A percentile compares a stretch with the other conserved stretches of the same genome.
phyloP scores from a whole-genome alignment of 2,888 invertebrate genomes.

The Caenorhabditis macrosperma region DNA sequence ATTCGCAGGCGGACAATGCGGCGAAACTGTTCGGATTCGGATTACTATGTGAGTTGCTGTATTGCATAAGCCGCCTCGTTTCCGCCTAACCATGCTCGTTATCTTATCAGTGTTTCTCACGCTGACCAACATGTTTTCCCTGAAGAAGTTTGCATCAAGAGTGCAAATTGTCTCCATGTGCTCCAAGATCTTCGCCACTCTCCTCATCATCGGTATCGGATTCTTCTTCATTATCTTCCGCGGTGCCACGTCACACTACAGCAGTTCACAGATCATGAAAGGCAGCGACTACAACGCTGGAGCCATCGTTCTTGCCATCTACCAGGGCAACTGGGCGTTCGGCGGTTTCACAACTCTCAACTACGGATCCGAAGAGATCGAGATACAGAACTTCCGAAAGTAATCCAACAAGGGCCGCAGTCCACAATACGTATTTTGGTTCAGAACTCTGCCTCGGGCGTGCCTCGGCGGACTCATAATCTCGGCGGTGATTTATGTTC shows the following conservation, averaged over 20 bases:
- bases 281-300: conserved; percentile 53
- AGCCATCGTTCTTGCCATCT: conserved; percentile 64
- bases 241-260: conserved; percentile 60
- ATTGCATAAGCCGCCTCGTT: conserved; percentile 19
- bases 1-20: conserved; percentile 22
- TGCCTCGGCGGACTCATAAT: conserved; percentile 63
- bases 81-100: not conserved
- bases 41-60: conserved; percentile 50
- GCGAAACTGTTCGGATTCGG: conserved; percentile 62
- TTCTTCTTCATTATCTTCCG: conserved; percentile 64
- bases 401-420: too few species aligned
- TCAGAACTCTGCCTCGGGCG: conserved; percentile 65
- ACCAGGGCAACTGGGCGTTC: conserved; percentile 70
- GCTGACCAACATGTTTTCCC: conserved; percentile 64
- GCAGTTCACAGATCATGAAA: conserved; percentile 52
- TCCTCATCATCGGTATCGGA: conserved; percentile 64
- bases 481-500: conserved; percentile 60
- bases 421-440: too few species aligned
- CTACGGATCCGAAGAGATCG: conserved; percentile 68
- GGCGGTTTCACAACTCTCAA: conserved; percentile 69
- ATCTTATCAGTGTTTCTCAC: conserved; percentile 63
- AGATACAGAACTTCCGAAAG: conserved; percentile 63
- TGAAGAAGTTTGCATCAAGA: conserved; percentile 63
- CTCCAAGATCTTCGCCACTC: conserved; percentile 62
- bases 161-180: conserved; percentile 66